These are phyloP conservation scores for Standfussiana lucernea DNA, from an alignment of 2,888 invertebrate species.

Conservation along the genomic window DNA sequence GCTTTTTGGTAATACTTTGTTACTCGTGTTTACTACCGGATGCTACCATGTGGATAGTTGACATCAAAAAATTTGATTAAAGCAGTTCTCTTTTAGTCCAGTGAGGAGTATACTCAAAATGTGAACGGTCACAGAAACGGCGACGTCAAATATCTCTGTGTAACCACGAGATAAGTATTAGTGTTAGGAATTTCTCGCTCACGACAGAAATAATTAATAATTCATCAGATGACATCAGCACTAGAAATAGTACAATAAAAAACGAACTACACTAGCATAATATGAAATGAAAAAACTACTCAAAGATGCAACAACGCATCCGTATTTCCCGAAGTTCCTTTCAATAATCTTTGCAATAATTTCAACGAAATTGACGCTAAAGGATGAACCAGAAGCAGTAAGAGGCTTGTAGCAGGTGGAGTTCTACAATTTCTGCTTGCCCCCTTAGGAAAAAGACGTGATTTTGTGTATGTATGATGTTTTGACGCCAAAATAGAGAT, in stretches of 20 bases:
- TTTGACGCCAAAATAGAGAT: neutral
- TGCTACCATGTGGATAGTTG: neutral
- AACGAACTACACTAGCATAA: neutral
- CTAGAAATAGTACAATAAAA: constrained; percentile 21
- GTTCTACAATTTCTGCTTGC: neutral
- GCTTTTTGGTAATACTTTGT: neutral
- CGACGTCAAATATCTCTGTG: neutral
- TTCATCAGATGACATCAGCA: constrained; percentile 41
- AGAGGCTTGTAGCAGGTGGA: neutral
- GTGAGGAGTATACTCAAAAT: neutral
- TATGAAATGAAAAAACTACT: constrained; percentile 15
- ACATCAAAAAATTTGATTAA: neutral
- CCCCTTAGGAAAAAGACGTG: neutral
- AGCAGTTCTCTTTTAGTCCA: neutral
- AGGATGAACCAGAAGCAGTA: neutral
- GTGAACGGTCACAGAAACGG: neutral
- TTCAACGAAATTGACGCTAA: neutral
- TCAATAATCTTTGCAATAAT: neutral
- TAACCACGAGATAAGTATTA: neutral
- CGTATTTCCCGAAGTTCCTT: neutral
- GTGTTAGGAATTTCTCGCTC: constrained; percentile 5
- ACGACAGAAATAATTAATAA: constrained; percentile 23
- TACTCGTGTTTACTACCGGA: neutral
- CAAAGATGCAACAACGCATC: constrained; percentile 7
- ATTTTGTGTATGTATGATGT: neutral